These are phyloP conservation scores for Silvanus unidentatus DNA, from an alignment of 2,888 invertebrate species.

Conservation along the genomic window DNA sequence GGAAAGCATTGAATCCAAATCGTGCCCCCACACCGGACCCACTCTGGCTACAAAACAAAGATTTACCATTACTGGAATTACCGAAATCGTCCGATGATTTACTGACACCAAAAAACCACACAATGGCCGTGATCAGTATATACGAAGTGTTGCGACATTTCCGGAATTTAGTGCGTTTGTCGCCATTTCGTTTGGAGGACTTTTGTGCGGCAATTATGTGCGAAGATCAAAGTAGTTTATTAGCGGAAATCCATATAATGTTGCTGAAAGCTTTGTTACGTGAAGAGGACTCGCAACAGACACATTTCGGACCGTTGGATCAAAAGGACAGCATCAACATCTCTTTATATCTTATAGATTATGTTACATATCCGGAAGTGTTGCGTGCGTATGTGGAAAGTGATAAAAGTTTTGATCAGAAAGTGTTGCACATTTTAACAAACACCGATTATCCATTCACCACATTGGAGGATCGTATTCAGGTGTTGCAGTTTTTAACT, in stretches of 20 bases:
- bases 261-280: constrained; percentile 83
- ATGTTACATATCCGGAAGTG: constrained; percentile 95
- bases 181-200: constrained; percentile 94
- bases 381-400: constrained; percentile 86
- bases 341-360: constrained; percentile 85
- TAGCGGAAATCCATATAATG: constrained; percentile 92
- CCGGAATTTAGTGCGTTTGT: constrained; percentile 81
- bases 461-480: constrained; percentile 68
- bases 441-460: constrained; percentile 86
- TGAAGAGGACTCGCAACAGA: constrained; percentile 92
- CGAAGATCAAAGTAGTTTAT: constrained; percentile 85
- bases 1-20: constrained; percentile 50
- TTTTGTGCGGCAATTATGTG: constrained; percentile 89
- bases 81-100: constrained; percentile 90
- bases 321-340: constrained; percentile 97
- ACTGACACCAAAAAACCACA: constrained; percentile 67
- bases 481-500: constrained; percentile 83
- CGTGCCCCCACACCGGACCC: constrained; percentile 82
- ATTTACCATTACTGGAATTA: constrained; percentile 66
- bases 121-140: constrained; percentile 78
- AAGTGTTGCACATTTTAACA: constrained; percentile 63
- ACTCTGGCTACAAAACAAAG: constrained; percentile 80
- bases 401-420: constrained; percentile 73
- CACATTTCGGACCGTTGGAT: constrained; percentile 93
- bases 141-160: constrained; percentile 95